Evolutionary conservation across 2,888 invertebrate species (phyloP).

Genomic region (Drosophila atripex): DNA sequence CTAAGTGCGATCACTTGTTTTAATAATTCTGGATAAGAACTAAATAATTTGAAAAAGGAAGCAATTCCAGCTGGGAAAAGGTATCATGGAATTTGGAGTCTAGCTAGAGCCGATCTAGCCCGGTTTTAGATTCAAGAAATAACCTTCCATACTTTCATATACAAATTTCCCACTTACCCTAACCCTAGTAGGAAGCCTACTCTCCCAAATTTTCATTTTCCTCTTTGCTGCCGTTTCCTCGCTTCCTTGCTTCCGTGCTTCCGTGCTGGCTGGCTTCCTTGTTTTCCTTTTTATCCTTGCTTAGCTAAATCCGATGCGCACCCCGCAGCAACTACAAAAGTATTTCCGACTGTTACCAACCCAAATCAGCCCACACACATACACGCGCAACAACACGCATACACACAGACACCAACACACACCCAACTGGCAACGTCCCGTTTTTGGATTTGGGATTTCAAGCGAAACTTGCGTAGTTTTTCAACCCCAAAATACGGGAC

Average conservation of each 20-base stretch:
- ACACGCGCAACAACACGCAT: neutral
- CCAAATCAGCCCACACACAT: constrained; percentile 30
- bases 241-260: neutral
- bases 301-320: constrained; percentile 61
- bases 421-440: constrained; percentile 40
- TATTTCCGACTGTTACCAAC: constrained; percentile 54
- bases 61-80: constrained; percentile 5
- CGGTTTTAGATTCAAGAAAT: neutral
- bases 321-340: constrained; percentile 40
- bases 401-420: constrained; percentile 26
- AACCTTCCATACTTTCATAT: neutral
- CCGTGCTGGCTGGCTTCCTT: constrained; percentile 11
- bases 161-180: no score
- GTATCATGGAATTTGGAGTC: neutral
- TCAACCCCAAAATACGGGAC: constrained; percentile 48
- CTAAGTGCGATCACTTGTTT: no score
- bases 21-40: no score
- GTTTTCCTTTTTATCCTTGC: constrained; percentile 3
- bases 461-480: constrained; percentile 45
- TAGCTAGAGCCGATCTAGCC: neutral
- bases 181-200: no score
- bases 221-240: constrained; percentile 16
- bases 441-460: constrained; percentile 35
- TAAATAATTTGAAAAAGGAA: neutral
- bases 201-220: constrained; percentile 18